A percentile compares a stretch with the other conserved stretches of the same genome.
These are phyloP conservation scores for Tipula unca DNA, from an alignment of 2,888 invertebrate genomes.

Conservation along the genomic window DNA sequence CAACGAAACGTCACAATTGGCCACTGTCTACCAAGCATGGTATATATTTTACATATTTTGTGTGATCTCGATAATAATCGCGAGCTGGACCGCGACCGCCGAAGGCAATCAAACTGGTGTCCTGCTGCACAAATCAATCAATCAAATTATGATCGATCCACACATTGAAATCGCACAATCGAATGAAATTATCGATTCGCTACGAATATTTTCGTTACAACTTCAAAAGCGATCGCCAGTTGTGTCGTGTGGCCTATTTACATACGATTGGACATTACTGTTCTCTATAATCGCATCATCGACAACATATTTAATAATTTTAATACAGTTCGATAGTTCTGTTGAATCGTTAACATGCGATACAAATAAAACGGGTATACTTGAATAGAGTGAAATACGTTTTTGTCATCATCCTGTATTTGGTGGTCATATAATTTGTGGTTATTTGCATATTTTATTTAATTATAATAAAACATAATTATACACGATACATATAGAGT, in stretches of 20 bases:
- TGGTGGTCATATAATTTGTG: too few relatives aligned
- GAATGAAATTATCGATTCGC: background rate
- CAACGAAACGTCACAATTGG: background rate
- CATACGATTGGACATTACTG: background rate
- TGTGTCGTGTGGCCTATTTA: background rate
- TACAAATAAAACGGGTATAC: too few relatives aligned
- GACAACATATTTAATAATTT: background rate
- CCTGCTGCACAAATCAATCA: background rate
- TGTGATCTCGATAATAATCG: background rate
- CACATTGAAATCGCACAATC: background rate
- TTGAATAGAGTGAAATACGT: too few relatives aligned
- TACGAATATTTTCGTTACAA: background rate
- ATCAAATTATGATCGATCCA: background rate
- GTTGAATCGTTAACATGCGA: background rate
- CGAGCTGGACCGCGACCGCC: background rate
- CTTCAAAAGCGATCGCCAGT: background rate
- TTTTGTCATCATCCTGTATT: too few relatives aligned
- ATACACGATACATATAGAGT: too few relatives aligned
- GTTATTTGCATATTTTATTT: too few relatives aligned
- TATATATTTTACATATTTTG: background rate
- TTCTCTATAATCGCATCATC: background rate
- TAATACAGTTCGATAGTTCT: background rate
- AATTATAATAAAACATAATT: too few relatives aligned
- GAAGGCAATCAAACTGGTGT: background rate
- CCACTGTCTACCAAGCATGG: background rate